Evolutionary conservation across 2,888 invertebrate genomes (phyloP), one percentile per base, ranked within the genome.

Genomic region (Acronicta aceris): DNA sequence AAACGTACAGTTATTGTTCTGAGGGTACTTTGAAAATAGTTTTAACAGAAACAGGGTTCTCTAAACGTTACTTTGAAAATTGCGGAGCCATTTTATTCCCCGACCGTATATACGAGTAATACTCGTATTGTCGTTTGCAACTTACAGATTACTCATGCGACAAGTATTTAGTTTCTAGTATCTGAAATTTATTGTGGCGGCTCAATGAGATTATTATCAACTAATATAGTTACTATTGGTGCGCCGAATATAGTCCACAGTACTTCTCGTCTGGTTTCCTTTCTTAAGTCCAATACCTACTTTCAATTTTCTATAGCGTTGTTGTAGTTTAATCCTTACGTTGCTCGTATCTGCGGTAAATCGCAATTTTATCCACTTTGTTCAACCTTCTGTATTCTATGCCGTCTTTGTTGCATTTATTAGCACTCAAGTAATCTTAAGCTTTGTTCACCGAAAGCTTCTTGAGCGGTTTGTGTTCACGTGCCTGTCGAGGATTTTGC

Each of bases 161-260:
- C 30, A 59, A 66, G 17, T 59, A 59, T 71, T 61, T 56, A 65
- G 52, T 59, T 49, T 51, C 71, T 66, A 27, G 59, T 62, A 71
- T 62, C 59, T 59, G 43, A 42, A 42, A 71, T 66, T 59, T 62
- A 62, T 54, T 53, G 42, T 53, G 36, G 38, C 49, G 46, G 47
- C 48, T 46, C 47, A 41, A 45, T 52, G 50, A 48, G 59, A 55
- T 49, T 55, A 54, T 55, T 67, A 51, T 38, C 30, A 65, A 38
- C 43, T 15, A 2, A 52, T 38, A 54, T 46, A 45, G 21, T 2
- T 21, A 21, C 21, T 6, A 45, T 40, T 8, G n/a, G 5, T 51
- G 41, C 27, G 21, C 54, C 45, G 10, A 45, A 54, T 47, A 21
- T 40, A 53, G 17, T 50, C 15, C 38, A 8, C 15, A 45, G 36